Base-by-base conservation (phyloP, 1,140 invertebrate genomes). In the Steinernema feltiae region DNA sequence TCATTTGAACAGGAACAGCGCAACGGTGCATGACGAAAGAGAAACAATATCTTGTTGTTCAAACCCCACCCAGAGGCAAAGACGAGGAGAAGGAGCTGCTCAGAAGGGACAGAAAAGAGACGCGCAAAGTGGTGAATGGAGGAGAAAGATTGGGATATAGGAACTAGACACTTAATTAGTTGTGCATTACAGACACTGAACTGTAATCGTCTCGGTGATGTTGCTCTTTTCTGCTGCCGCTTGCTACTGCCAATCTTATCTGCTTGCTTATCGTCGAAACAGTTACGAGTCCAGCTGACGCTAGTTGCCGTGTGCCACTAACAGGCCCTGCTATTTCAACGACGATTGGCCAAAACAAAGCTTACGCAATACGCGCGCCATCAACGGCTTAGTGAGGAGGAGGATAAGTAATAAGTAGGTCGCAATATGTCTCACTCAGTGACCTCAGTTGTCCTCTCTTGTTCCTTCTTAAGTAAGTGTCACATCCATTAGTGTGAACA, bases 381-480 rank as follows among this genome's bases (percentile, higher is more conserved):
- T 63, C 53, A 63, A 63, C 53, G 53, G 53, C 53, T 63, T 63
- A 63, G 53, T 63, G 53, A 3, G 53, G 53, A 63, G 24, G 53
- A 18, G 53, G 53, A 63, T 63, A 27, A 63, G 53, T 63, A 12
- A 7, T 63, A 63, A 63, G 53, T 63, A 63, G 53, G 53, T 63
- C 53, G 53, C 53, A 63, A 63, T 63, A 63, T 63, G 53, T 7
- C 53, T 63, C 53, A 63, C 53, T 63, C 53, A 21, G 53, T 63
- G 53, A 63, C 53, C 53, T 27, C 53, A 63, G 53, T 63, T 63
- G 53, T 27, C 53, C 53, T 63, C 53, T 27, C 24, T 7, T 41
- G 35, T 27, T 15, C 53, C 12, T 27, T 21, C 24, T 63, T 27
- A 63, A 63, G 53, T 63, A 21, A 63, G 12, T 63, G 12, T 63